These are phyloP conservation scores for Pseudomugil gertrudae DNA, from an alignment of 2,797 vertebrate species.

Conservation along the genomic window DNA sequence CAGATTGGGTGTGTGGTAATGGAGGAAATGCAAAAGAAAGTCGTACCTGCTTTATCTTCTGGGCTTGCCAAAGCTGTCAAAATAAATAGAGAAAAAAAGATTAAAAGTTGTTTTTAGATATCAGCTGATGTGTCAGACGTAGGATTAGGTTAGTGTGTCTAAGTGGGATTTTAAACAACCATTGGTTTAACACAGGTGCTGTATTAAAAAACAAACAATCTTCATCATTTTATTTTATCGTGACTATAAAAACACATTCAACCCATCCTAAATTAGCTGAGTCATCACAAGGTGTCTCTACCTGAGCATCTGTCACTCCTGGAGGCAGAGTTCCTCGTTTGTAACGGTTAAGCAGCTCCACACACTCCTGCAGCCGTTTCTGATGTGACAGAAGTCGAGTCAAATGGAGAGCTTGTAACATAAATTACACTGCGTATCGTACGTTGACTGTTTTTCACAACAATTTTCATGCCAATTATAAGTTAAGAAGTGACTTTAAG, in stretches of 20 bases:
- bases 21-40: not conserved
- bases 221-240: too few relatives aligned
- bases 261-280: too few relatives aligned
- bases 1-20: not conserved
- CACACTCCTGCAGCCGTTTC: conserved; percentile 87
- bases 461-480: conserved; percentile 56
- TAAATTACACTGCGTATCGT: not conserved
- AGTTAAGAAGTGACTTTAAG: too few relatives aligned
- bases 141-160: too few relatives aligned
- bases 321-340: conserved; percentile 83
- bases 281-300: conserved; percentile 53
- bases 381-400: conserved; percentile 51
- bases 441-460: conserved; percentile 39
- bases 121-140: not conserved
- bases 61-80: conserved; percentile 91
- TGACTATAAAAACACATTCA: too few relatives aligned
- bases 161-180: too few relatives aligned
- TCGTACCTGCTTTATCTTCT: conserved; percentile 94
- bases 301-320: conserved; percentile 88
- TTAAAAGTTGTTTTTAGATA: not conserved
- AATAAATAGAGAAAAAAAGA: conserved; percentile 32
- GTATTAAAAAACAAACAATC: too few relatives aligned
- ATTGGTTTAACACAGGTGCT: not conserved
- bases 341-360: conserved; percentile 87
- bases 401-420: not conserved